Evolutionary conservation across 2,797 vertebrate species (phyloP).

Genomic region (Lepus townsendii): DNA sequence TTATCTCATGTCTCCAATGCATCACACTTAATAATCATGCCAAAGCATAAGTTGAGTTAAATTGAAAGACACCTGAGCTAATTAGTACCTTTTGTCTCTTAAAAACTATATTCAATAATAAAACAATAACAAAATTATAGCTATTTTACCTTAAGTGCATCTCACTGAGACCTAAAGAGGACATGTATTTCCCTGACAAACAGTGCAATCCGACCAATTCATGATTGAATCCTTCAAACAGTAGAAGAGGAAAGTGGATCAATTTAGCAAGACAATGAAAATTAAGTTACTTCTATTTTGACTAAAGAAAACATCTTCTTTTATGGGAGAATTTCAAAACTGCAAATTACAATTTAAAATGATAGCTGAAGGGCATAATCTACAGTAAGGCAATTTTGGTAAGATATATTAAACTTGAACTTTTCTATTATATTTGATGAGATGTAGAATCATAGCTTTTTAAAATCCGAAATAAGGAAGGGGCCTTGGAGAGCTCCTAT

Average conservation of each 20-base stretch:
- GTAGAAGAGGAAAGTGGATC: conserved; percentile 66
- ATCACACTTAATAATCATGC: background rate
- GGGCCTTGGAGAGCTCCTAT: conserved; percentile 63
- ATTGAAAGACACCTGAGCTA: conserved; percentile 11
- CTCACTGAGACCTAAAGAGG: conserved; percentile 18
- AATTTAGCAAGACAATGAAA: conserved; percentile 79
- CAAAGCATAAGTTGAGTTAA: background rate
- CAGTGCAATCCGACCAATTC: conserved; percentile 25
- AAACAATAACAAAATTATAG: conserved; percentile 34
- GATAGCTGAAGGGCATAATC: conserved; percentile 79
- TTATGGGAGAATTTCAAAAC: conserved; percentile 74
- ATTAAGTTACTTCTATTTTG: conserved; percentile 81
- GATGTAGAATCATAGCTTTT: conserved; percentile 77
- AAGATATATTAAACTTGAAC: conserved; percentile 78
- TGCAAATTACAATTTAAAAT: conserved; percentile 82
- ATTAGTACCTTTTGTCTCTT: conserved; percentile 24
- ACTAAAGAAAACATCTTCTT: conserved; percentile 81
- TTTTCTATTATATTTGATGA: conserved; percentile 79
- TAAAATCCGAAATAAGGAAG: conserved; percentile 76
- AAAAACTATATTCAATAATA: conserved; percentile 33
- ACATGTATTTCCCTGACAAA: conserved; percentile 48
- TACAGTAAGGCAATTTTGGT: conserved; percentile 77
- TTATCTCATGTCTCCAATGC: background rate
- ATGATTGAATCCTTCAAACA: conserved; percentile 53
- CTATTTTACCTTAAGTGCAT: conserved; percentile 25